Percentiles rank a stretch among this genome's conserved stretches.
phyloP scores from a whole-genome alignment of 2,113 vertebrate species.

The Saguinus imperator region DNA sequence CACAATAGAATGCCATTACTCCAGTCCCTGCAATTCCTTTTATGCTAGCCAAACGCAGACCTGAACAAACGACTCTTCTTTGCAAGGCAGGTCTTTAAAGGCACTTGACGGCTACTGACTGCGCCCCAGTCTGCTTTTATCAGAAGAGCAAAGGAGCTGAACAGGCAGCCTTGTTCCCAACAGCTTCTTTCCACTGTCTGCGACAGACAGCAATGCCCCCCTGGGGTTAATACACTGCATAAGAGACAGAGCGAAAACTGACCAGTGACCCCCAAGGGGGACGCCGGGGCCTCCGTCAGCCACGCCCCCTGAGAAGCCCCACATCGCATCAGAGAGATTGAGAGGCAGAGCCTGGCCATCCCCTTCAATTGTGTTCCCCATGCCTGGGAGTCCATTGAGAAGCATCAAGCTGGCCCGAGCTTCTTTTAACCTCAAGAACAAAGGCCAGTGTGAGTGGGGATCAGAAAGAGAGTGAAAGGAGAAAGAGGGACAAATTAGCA shows the following conservation, averaged over 20 bases:
- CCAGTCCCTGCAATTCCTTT: background rate
- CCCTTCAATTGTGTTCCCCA: background rate
- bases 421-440: background rate
- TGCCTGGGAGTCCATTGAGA: background rate
- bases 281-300: background rate
- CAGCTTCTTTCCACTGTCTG: background rate
- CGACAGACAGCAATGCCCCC: background rate
- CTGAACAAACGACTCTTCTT: background rate
- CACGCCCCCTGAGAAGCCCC: background rate
- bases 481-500: background rate
- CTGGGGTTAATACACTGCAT: fast-evolving
- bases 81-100: background rate
- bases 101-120: background rate
- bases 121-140: background rate
- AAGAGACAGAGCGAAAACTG: background rate
- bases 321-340: background rate
- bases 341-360: background rate
- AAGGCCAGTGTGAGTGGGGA: background rate
- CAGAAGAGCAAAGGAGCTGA: background rate
- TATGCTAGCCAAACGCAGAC: background rate
- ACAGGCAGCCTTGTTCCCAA: background rate
- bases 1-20: background rate
- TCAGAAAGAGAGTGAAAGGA: background rate
- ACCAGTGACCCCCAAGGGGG: background rate
- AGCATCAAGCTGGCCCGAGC: background rate